phyloP scores from a whole-genome alignment of 2,888 invertebrate genomes.

The Drosophila vallismaia region DNA sequence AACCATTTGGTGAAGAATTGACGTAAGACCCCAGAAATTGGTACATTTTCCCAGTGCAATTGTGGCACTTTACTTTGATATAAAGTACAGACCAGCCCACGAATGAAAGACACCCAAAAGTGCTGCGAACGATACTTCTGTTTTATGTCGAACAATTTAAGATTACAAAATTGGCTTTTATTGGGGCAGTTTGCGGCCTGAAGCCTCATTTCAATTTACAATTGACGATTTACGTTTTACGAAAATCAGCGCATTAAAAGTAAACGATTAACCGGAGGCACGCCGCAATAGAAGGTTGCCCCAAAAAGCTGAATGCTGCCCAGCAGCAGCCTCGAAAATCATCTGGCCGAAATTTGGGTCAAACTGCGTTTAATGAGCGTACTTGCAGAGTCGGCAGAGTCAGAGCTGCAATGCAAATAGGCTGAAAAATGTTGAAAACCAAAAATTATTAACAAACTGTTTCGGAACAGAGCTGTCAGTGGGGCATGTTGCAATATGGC shows the following conservation, averaged over 20 bases:
- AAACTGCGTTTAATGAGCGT: constrained; percentile 53
- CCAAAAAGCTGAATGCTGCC: constrained; percentile 30
- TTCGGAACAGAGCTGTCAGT: constrained; percentile 45
- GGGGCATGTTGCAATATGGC: constrained; percentile 51
- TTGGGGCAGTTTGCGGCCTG: constrained; percentile 38
- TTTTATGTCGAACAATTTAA: constrained; percentile 61
- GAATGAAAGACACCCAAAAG: constrained; percentile 45
- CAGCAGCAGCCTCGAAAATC: constrained; percentile 59
- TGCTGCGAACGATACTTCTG: constrained; percentile 32
- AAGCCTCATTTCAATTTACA: constrained; percentile 40
- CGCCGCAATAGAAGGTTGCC: constrained; percentile 36
- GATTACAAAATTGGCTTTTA: constrained; percentile 69
- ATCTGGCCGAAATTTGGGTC: constrained; percentile 68
- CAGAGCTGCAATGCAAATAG: constrained; percentile 36
- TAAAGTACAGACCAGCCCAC: constrained; percentile 63
- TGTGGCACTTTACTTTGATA: constrained; percentile 78
- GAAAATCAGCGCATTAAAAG: constrained; percentile 72
- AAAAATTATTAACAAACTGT: constrained; percentile 51
- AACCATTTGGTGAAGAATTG: constrained; percentile 60
- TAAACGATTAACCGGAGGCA: constrained; percentile 59
- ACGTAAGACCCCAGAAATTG: constrained; percentile 58
- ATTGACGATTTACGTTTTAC: constrained; percentile 63
- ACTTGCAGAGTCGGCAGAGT: not conserved
- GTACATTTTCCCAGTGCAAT: constrained; percentile 61
- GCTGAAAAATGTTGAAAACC: constrained; percentile 17